Conservation (phyloP, 1,140 invertebrate species). For the Penaeus japonicus region DNA sequence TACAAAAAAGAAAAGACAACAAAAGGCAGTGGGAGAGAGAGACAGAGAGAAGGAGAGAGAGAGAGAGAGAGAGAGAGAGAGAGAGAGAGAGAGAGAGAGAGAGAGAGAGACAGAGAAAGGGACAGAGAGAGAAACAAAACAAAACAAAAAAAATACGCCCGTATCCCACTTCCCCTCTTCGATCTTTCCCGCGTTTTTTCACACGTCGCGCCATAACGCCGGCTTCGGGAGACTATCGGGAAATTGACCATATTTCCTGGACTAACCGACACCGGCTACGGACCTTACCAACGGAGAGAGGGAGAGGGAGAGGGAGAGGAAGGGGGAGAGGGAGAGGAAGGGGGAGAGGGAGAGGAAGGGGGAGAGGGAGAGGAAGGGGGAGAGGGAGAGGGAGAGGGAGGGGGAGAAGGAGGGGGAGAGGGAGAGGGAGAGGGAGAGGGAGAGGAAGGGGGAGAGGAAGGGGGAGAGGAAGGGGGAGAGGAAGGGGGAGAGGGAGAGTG, state of each 20-base stretch:
- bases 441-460: not conserved
- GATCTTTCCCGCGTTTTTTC: constrained; percentile 33
- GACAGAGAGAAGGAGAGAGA: no score
- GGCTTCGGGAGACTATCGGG: constrained; percentile 44
- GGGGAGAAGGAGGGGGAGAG: not conserved
- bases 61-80: no score
- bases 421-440: no score
- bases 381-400: not conserved
- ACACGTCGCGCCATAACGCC: constrained; percentile 25
- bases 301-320: not conserved
- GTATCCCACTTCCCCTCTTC: not conserved
- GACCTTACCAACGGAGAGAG: not conserved
- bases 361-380: not conserved
- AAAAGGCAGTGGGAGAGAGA: no score
- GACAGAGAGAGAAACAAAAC: no score
- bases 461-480: not conserved
- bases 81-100: no score
- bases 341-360: not conserved
- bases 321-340: not conserved
- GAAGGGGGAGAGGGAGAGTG: not conserved
- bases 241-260: constrained; percentile 45
- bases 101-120: no score
- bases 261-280: constrained; percentile 40
- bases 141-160: no score
- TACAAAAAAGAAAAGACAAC: no score